Base-by-base conservation (phyloP, 2,888 invertebrate genomes). In the Diaphora mendica region DNA sequence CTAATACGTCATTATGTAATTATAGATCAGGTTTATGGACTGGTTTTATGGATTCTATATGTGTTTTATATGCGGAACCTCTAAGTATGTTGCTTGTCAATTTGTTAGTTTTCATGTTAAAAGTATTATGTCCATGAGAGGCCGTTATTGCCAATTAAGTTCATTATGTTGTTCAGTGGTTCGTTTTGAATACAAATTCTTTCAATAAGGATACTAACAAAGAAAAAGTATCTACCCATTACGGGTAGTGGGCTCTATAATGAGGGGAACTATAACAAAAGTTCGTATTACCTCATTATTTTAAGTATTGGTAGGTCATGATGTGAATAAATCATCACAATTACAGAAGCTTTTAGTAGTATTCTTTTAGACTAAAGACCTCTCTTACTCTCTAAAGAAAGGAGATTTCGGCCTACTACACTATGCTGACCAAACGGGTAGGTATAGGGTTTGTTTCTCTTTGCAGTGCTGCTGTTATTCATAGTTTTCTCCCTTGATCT, bases 151-250 rank as follows among this genome's bases (percentile, higher is more conserved):
- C 86, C 90, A 91, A 91, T 90, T 91, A 90, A 72, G 78, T 78
- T 86, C 82, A 87, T 85, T 84, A 84, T 77, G 79, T 68, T 74
- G 80, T 73, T 85, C 73, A 80, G 79, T 74, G 86, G 66, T 76
- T 79, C 75, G 78, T 78, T 79, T 82, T 85, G 91, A 91, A 91
- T 90, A 90, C 90, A 87, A 88, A 91, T 87, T 84, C 81, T 83
- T 84, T 79, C 85, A 86, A 86, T 80, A 83, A 84, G 85, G 82
- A 85, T 83, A 80, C 78, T 78, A 70, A 83, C 79, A 80, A 75
- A 76, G 77, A 69, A 74, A 44, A 75, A 78, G 72, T 76, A n/a
- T n/a, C n/a, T n/a, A 44, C 15, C 15, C 4, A 82, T 80, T 80
- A 79, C 62, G 72, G 74, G 71, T 69, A 76, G 74, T 77, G 75